Evolutionary conservation across 2,113 vertebrate species (phyloP), one percentile per base, ranked within the genome.

Genomic region (Crotophaga sulcirostris): DNA sequence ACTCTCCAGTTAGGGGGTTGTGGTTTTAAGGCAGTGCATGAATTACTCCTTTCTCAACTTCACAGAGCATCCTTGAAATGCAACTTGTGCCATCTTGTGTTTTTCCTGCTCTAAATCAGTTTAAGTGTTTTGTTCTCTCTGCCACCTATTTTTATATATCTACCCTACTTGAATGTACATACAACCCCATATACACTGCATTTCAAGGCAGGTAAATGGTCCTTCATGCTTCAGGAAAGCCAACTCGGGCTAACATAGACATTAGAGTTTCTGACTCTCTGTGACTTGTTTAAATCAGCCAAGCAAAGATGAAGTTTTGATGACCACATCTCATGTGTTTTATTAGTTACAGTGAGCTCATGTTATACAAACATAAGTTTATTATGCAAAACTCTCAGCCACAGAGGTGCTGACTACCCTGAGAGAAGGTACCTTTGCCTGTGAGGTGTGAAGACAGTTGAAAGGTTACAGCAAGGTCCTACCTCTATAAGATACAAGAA

Each of bases 81-180:
- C 93, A 92, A 89, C 95, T 97, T 97, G 91, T 97, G 96, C 94
- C 96, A 96, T 96, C 96, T 96, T 95, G 96, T 97, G 96, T 97
- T 93, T 95, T 91, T 47, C 90, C 84, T 76, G 93, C 93, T 96
- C 84, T 96, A 96, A 95, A 95, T 96, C 94, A 95, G 66, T 95
- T 91, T 84, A 94, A 96, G 86, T 91, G 95, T 31, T 96, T 95
- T 95, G 91, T 96, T 97, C 93, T 82, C 86, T 54, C 73, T 92
- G 77, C 62, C 56, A 91, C 87, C 70, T 24, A 36, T 78, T 78
- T 97, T 94, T 89, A 89, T 92, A 10, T 40, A 63, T 34, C 52
- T 75, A 9, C 47, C 66, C 49, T 68, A 20, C 73, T n/a, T 4
- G 26, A 84, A n/a, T 3, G 8, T 16, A 25, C 31, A 49, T 73